Conservation (phyloP, 2,113 vertebrate genomes). For the Callionymus lyra region DNA sequence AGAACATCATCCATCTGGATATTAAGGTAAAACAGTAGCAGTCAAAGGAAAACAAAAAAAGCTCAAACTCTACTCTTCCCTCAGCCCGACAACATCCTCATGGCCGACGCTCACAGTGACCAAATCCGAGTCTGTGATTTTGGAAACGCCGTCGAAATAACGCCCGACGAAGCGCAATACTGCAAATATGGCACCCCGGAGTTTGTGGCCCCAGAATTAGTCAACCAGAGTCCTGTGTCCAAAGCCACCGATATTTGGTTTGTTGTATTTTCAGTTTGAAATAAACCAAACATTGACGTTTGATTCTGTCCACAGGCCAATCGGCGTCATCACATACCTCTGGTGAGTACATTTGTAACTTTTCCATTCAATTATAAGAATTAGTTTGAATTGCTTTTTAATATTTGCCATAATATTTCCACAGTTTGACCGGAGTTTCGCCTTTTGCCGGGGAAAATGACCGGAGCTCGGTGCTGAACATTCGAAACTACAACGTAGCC, state of each 20-base stretch:
- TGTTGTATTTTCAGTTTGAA: not conserved
- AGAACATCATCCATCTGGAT: slow-evolving; percentile 83
- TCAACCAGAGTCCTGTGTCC: slow-evolving; percentile 88
- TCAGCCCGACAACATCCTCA: slow-evolving; percentile 92
- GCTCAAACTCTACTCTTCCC: not conserved
- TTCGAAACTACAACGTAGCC: slow-evolving; percentile 90
- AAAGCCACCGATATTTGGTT: slow-evolving; percentile 87
- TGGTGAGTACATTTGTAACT: slow-evolving; percentile 70
- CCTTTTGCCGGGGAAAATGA: slow-evolving; percentile 93
- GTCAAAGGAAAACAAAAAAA: too few species aligned
- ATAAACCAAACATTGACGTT: not conserved
- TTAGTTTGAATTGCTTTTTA: not conserved
- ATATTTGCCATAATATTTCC: too few species aligned
- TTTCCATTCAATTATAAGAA: not conserved
- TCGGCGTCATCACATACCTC: slow-evolving; percentile 87
- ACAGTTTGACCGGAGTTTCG: slow-evolving; percentile 88
- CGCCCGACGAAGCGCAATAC: slow-evolving; percentile 77
- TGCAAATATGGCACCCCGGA: slow-evolving; percentile 93
- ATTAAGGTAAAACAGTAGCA: too few species aligned
- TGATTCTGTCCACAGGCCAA: slow-evolving; percentile 65
- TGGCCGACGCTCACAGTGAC: slow-evolving; percentile 76
- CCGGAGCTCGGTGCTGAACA: slow-evolving; percentile 84
- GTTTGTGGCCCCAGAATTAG: slow-evolving; percentile 91
- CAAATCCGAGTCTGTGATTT: slow-evolving; percentile 92
- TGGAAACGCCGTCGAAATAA: slow-evolving; percentile 80